Evolutionary conservation across 1,140 invertebrate species (phyloP), one percentile per base, ranked within the genome.

Genomic region (Euwallacea fornicatus): DNA sequence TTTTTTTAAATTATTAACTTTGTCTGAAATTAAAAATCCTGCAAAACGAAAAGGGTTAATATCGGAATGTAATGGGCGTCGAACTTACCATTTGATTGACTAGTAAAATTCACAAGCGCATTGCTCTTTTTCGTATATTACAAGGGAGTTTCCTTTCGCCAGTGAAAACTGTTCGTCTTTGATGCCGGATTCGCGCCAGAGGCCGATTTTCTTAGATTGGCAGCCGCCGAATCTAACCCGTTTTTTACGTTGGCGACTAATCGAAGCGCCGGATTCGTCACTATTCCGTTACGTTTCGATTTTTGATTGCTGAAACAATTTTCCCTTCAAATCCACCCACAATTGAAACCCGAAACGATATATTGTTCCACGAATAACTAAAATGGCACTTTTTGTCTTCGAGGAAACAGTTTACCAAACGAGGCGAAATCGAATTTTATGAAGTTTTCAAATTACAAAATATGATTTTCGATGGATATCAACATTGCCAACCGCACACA

Each of bases 251-350:
- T 86, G 33, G 85, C 85, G 44, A 88, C 86, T 63, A 93, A 84
- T 76, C 91, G 85, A 85, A 94, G 89, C 65, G 93, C 94, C 46
- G 94, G 94, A 81, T 97, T 97, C 4, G 93, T 95, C 7, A 95
- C 93, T 72, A 96, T 94, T 6, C 94, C 94, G 79, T 96, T 96
- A 72, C 94, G 87, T 81, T 90, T 90, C 78, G 86, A 86, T 81
- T 91, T 91, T 73, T 85, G 79, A 80, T 83, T 84, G 65, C 82
- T 84, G 60, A 63, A 74, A 74, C 8, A 33, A 33, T 33, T 33
- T 33, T 33, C 21, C 21, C 4, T 33, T 33, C 21, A 33, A 33
- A 33, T 33, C 1, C 21, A 33, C 21, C 21, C 21, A 33, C 21
- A 33, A 33, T 4, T 33, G 21, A 33, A 33, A 33, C 21, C 21